phyloP scores from a whole-genome alignment of 2,888 invertebrate species.

The Julus scandinavius region DNA sequence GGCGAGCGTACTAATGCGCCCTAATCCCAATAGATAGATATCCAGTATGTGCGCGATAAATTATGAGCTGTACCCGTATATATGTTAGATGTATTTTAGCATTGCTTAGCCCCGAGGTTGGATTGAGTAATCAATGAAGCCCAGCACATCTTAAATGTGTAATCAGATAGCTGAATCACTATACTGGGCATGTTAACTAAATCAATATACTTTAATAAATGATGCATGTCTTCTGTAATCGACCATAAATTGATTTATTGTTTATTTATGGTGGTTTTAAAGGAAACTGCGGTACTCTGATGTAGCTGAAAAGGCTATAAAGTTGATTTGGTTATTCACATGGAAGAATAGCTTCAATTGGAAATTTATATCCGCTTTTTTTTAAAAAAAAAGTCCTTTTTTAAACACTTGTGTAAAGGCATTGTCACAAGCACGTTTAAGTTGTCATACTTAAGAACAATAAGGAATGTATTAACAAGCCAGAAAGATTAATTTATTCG shows the following conservation, averaged over 20 bases:
- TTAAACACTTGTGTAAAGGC: neutral
- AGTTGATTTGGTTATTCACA: slow-evolving; percentile 11
- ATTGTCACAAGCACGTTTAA: neutral
- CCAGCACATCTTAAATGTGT: neutral
- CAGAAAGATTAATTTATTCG: neutral
- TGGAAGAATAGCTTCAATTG: neutral
- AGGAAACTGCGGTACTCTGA: neutral
- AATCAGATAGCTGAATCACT: neutral
- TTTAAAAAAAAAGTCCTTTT: neutral
- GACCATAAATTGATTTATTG: neutral
- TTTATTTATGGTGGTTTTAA: neutral
- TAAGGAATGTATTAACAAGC: neutral
- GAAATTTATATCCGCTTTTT: neutral
- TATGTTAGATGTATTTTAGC: neutral
- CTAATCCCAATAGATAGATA: neutral
- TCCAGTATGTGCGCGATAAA: neutral
- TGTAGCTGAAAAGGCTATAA: neutral
- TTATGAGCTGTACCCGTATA: neutral
- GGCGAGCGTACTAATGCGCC: neutral
- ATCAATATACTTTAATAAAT: neutral
- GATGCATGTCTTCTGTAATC: neutral
- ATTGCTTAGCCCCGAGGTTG: neutral
- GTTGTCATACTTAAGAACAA: neutral
- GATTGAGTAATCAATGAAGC: neutral
- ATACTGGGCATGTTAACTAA: neutral